Evolutionary conservation across 2,113 vertebrate species (phyloP).

Genomic region (Lates calcarifer): DNA sequence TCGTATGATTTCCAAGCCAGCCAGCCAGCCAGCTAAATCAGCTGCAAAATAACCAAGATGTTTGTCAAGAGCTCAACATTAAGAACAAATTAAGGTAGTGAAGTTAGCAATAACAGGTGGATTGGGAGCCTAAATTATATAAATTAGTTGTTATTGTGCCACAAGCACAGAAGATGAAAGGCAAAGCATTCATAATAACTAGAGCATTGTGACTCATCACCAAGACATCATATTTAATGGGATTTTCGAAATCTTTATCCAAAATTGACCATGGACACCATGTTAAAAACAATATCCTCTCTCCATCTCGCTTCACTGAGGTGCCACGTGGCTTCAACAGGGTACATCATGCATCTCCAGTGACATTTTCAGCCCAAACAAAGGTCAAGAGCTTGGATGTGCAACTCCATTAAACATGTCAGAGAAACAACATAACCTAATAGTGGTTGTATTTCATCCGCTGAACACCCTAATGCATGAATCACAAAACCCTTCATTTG

Average conservation of each 20-base stretch:
- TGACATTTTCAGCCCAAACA: constrained; percentile 32
- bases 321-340: background rate
- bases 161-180: constrained; percentile 6
- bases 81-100: background rate
- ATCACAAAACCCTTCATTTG: constrained; percentile 23
- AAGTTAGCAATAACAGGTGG: background rate
- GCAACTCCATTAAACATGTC: constrained; percentile 11
- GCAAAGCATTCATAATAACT: background rate
- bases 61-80: background rate
- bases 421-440: constrained; percentile 4
- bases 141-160: background rate
- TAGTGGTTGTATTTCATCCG: background rate
- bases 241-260: background rate
- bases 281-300: background rate
- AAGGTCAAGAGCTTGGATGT: constrained; percentile 28
- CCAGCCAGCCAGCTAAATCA: too few species aligned
- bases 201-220: background rate
- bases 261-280: constrained; percentile 29
- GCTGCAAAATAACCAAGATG: background rate
- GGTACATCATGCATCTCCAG: constrained; percentile 10
- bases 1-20: background rate
- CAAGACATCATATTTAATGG: background rate
- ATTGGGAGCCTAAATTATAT: background rate
- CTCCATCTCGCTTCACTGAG: background rate
- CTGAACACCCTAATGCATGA: background rate